Conservation (phyloP, 2,113 vertebrate species). For the Balaeniceps rex region DNA sequence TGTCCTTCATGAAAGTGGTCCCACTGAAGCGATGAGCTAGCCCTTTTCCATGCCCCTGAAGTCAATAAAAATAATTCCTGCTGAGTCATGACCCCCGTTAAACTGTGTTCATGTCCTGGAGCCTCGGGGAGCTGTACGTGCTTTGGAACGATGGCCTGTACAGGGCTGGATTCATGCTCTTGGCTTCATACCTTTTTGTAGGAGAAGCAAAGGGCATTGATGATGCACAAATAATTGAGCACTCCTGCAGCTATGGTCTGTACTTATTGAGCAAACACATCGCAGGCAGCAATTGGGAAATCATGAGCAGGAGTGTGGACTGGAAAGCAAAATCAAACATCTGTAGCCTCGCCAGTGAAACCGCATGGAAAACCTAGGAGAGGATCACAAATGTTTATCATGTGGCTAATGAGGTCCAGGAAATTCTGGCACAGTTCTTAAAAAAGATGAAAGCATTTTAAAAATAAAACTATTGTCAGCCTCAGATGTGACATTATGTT, state of each 20-base stretch:
- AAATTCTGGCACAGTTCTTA: background rate
- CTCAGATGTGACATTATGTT: background rate
- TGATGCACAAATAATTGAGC: background rate
- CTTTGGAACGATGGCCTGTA: background rate
- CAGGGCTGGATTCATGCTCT: background rate
- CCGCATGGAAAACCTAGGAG: background rate
- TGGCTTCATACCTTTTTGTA: background rate
- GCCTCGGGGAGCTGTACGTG: accelerated
- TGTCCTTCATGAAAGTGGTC: background rate
- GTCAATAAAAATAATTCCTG: background rate
- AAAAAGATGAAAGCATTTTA: background rate
- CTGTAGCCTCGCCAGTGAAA: background rate
- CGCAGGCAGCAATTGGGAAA: background rate
- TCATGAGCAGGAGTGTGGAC: background rate
- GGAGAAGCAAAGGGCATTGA: background rate
- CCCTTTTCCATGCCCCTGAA: background rate
- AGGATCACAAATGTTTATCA: background rate
- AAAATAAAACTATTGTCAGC: background rate
- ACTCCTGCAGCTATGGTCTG: background rate
- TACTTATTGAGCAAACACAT: background rate
- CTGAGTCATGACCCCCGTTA: background rate
- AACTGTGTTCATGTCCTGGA: background rate
- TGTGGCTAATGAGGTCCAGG: background rate
- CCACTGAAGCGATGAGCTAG: background rate
- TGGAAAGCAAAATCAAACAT: background rate